These are phyloP conservation scores for Ditula angustiorana DNA, from an alignment of 2,888 invertebrate genomes.

Conservation along the genomic window DNA sequence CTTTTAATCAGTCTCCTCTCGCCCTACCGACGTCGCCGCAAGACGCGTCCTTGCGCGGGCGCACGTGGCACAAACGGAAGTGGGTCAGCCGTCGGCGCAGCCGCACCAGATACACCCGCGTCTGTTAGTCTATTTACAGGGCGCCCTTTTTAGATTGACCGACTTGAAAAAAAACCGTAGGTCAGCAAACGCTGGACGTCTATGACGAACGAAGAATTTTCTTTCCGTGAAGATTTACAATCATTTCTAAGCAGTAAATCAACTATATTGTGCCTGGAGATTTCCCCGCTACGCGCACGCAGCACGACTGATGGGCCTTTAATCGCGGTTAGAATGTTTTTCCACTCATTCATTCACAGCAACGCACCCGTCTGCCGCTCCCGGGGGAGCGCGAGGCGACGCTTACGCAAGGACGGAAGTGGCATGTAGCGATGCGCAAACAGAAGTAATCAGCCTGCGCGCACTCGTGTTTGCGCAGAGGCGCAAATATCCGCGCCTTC, in stretches of 20 bases:
- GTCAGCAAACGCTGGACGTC: too few relatives aligned
- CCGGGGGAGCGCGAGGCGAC: not conserved
- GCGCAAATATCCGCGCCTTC: not conserved
- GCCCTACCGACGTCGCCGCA: not conserved
- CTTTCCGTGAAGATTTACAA: too few relatives aligned
- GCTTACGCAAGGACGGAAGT: constrained; percentile 2
- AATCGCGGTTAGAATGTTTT: not conserved
- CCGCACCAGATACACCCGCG: constrained; percentile 1
- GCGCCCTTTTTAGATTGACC: not conserved
- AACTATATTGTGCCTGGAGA: not conserved
- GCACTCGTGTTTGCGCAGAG: constrained; percentile 1
- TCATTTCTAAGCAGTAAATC: too few relatives aligned
- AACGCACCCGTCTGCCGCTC: not conserved
- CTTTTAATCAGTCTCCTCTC: not conserved
- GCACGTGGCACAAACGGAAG: constrained; percentile 10
- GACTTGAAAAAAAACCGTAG: too few relatives aligned
- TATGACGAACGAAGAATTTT: too few relatives aligned
- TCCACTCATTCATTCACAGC: not conserved
- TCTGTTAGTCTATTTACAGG: constrained; percentile 2
- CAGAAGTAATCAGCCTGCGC: not conserved
- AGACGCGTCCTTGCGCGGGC: constrained; percentile 2
- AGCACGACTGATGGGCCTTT: not conserved
- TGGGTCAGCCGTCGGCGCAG: too few relatives aligned
- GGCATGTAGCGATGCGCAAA: not conserved
- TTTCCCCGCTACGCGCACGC: not conserved